Percentiles rank a stretch among this genome's conserved stretches.
Conservation (phyloP, 2,113 vertebrate species). For the Macroglossus sobrinus region DNA sequence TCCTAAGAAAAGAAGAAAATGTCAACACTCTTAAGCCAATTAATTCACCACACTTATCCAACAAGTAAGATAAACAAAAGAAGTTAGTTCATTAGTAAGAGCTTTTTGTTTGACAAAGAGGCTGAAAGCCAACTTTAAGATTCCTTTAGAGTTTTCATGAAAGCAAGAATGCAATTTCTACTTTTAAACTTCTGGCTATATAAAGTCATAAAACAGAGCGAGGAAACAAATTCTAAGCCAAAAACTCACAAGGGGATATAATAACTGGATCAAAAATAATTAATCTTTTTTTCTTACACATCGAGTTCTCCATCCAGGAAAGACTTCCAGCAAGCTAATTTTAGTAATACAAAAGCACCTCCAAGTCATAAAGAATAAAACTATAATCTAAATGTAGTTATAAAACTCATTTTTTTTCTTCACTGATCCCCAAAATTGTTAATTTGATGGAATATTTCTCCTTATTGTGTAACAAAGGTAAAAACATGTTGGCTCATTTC, state of each 20-base stretch:
- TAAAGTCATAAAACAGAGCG: background rate
- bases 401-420: background rate
- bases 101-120: background rate
- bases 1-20: background rate
- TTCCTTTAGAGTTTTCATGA: background rate
- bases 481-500: background rate
- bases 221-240: background rate
- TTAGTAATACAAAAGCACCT: background rate
- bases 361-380: background rate
- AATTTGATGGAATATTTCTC: background rate
- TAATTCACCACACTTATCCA: background rate
- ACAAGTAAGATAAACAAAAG: conserved; percentile 3
- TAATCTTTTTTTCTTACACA: conserved; percentile 15
- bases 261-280: background rate
- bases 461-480: background rate
- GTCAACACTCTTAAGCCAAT: background rate
- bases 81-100: background rate
- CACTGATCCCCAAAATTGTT: background rate
- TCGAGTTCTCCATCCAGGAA: background rate
- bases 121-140: background rate
- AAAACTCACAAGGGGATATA: background rate
- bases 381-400: background rate
- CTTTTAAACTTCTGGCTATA: conserved; percentile 33
- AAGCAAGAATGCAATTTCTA: background rate
- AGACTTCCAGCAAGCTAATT: background rate